Base-by-base conservation (phyloP, 2,888 invertebrate genomes). In the Hipparchia sbordonii region DNA sequence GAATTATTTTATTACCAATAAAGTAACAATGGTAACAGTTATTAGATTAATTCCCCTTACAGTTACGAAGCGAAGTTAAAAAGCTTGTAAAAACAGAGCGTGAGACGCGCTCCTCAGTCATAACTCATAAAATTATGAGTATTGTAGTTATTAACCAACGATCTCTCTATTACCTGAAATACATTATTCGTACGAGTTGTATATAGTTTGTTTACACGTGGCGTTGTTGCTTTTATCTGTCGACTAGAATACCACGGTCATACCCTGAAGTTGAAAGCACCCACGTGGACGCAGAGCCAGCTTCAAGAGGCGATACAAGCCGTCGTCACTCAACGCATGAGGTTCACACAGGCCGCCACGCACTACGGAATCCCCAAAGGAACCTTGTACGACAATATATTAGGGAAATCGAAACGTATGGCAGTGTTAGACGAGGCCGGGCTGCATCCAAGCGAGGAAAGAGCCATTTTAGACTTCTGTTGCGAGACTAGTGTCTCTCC, bases 361-460 rank as follows among this genome's bases (percentile, higher is more conserved):
- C 94, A 95, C 81, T 97, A 95, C 89, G 95, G 96, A 74, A 96
- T 97, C 84, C 97, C 96, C 0, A 97, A 96, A 86, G 96, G 96
- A 70, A 97, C 97, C 0, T 92, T 97, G 54, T 97, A 97, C 89
- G 96, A 97, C 89, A 97, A 96, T 84, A 96, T 96, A 80, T 89
- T 97, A 77, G 96, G 96, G 5, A 97, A 97, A 89, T 96, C 96
- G 8, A 96, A 96, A 87, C 94, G 97, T 69, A 96, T 96, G 96
- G 95, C 96, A 72, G 96, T 96, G 0, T 89, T 97, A 75, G 96
- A 96, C 81, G 96, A 96, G 83, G 95, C 95, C 0, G 96, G 95
- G 2, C 85, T 97, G 54, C 92, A 94, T 45, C 77, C 92, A 10
- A 85, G 85, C 75, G 96, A 97, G 84, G 96, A 97, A 81, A 91